Percentiles rank a stretch among this genome's conserved stretches.
Conservation (phyloP, 2,113 vertebrate species). For the Rousettus leschenaultii region DNA sequence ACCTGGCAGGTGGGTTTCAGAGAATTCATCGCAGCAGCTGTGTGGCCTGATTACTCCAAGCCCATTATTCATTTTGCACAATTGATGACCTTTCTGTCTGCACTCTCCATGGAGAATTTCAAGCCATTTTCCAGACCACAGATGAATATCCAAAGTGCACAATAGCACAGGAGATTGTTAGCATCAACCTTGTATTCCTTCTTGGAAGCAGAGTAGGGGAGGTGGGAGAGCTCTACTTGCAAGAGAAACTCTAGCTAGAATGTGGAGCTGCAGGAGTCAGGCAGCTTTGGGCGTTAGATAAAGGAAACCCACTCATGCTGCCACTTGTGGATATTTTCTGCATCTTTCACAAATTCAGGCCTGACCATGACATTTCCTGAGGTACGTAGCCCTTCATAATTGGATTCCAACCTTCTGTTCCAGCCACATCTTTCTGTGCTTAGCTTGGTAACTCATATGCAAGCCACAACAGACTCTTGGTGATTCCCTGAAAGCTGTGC, state of each 20-base stretch:
- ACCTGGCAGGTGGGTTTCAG: conserved; percentile 61
- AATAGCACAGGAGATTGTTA: conserved; percentile 45
- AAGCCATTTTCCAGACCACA: conserved; percentile 55
- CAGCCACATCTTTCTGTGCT: background rate
- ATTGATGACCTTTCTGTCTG: conserved; percentile 78
- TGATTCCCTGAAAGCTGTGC: background rate
- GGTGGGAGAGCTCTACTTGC: background rate
- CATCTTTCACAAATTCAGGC: background rate
- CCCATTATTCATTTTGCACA: conserved; percentile 79
- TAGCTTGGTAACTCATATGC: background rate
- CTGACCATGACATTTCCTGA: background rate
- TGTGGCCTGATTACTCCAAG: conserved; percentile 65
- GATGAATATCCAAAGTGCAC: conserved; percentile 58
- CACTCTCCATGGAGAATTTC: conserved; percentile 64
- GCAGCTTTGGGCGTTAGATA: background rate
- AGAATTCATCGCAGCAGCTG: conserved; percentile 73
- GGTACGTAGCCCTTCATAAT: background rate
- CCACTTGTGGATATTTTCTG: background rate
- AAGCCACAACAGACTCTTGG: background rate
- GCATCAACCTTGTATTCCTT: conserved; percentile 40
- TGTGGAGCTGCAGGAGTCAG: background rate
- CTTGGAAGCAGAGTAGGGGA: background rate
- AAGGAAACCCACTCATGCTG: background rate
- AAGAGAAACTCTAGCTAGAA: background rate
- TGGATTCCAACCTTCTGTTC: background rate